Conservation (phyloP, 2,888 invertebrate genomes). For the Blastobasis adustella region DNA sequence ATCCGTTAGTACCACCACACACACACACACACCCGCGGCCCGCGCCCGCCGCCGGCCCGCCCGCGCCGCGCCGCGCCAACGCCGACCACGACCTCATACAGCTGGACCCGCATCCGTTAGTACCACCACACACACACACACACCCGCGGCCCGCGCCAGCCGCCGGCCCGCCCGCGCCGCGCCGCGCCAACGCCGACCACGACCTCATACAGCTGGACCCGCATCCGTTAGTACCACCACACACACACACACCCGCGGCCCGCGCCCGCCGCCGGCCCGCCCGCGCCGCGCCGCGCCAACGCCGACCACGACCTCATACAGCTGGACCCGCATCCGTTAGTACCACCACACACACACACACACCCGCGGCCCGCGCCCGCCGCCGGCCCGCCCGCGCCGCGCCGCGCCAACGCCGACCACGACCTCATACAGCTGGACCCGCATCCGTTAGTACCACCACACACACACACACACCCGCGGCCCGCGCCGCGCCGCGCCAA, state of each 20-base stretch:
- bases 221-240: slow-evolving; percentile 59
- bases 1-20: slow-evolving; percentile 46
- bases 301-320: slow-evolving; percentile 95
- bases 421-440: slow-evolving; percentile 97
- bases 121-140: slow-evolving; percentile 7
- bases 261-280: slow-evolving; percentile 51
- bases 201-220: slow-evolving; percentile 97
- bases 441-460: slow-evolving; percentile 59
- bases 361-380: slow-evolving; percentile 52
- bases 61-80: slow-evolving; percentile 22
- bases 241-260: slow-evolving; percentile 25
- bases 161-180: slow-evolving; percentile 47
- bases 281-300: too few relatives aligned
- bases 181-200: slow-evolving; percentile 82
- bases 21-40: slow-evolving; percentile 32
- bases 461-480: slow-evolving; percentile 32
- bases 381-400: slow-evolving; percentile 42
- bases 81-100: slow-evolving; percentile 95
- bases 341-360: slow-evolving; percentile 7
- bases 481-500: too few relatives aligned
- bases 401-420: slow-evolving; percentile 70
- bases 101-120: slow-evolving; percentile 84
- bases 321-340: slow-evolving; percentile 84
- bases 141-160: slow-evolving; percentile 52
- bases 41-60: slow-evolving; percentile 51